These are phyloP conservation scores for Mesorhabditis spiculigera DNA, from an alignment of 2,888 invertebrate genomes.

Conservation along the genomic window DNA sequence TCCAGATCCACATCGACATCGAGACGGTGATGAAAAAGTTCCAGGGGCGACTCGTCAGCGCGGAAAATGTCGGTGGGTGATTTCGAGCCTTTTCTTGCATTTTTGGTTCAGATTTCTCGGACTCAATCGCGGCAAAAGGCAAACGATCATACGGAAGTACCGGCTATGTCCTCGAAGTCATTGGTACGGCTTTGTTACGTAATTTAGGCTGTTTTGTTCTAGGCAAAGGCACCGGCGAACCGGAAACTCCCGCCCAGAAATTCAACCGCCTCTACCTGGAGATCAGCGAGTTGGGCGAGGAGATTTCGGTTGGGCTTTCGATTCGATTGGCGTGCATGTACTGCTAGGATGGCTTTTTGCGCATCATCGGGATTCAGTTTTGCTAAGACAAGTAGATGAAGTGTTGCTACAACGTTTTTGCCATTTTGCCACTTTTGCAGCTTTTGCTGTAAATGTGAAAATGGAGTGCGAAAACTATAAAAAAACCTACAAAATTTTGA, in stretches of 20 bases:
- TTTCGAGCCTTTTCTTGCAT: not conserved
- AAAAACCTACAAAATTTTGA: no score
- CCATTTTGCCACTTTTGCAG: no score
- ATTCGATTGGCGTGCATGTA: no score
- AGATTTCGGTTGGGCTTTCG: not conserved
- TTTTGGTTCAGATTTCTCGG: not conserved
- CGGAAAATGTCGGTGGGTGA: not conserved
- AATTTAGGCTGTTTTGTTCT: not conserved
- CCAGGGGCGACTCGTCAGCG: not conserved
- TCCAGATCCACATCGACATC: conserved; percentile 1
- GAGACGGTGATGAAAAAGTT: not conserved
- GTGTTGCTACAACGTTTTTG: no score
- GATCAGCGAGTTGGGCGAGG: not conserved
- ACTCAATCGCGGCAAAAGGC: not conserved
- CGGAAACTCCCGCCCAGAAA: not conserved
- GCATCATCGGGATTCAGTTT: no score
- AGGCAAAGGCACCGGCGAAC: conserved; percentile 4
- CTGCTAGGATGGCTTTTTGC: no score
- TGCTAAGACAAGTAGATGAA: no score
- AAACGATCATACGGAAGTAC: not conserved
- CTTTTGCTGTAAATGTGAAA: no score
- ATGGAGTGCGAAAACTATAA: no score
- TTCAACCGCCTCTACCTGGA: not conserved
- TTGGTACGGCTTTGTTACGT: not conserved
- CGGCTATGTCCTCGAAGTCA: not conserved